Evolutionary conservation across 1,140 invertebrate species (phyloP).

Genomic region (Chrysopa pallens): DNA sequence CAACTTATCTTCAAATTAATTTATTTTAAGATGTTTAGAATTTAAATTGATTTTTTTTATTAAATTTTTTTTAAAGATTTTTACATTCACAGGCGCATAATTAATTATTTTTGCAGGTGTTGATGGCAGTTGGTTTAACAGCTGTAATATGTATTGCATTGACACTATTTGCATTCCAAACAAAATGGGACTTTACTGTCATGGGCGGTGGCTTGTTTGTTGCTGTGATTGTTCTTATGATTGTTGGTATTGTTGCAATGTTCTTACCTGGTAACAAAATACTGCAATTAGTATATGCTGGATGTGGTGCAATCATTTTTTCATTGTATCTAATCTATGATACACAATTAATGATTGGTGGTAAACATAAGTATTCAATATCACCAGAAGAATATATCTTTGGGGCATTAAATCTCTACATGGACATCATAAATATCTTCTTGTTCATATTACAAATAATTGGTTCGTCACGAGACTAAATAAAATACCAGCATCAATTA

Average conservation of each 20-base stretch:
- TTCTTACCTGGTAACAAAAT: constrained; percentile 41
- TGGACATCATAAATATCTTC: constrained; percentile 85
- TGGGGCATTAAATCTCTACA: constrained; percentile 76
- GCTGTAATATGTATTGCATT: constrained; percentile 61
- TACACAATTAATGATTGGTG: constrained; percentile 89
- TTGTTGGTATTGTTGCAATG: constrained; percentile 66
- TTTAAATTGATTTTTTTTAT: neutral
- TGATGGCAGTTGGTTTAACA: constrained; percentile 68
- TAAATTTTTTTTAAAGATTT: constrained; percentile 3
- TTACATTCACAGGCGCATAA: too few species aligned
- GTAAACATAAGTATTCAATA: constrained; percentile 75
- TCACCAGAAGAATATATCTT: constrained; percentile 96
- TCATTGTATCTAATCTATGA: constrained; percentile 79
- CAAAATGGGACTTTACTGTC: constrained; percentile 81
- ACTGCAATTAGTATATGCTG: constrained; percentile 58
- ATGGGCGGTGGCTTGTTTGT: constrained; percentile 65
- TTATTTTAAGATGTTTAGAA: constrained; percentile 2
- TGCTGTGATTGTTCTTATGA: constrained; percentile 51
- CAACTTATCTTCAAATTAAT: neutral
- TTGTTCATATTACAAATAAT: constrained; percentile 71
- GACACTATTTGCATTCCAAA: constrained; percentile 87
- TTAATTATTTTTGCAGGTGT: constrained; percentile 37
- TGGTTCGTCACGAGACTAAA: constrained; percentile 40
- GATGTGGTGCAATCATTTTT: constrained; percentile 65
- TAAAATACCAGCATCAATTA: constrained; percentile 15